Conservation (phyloP, 2,113 vertebrate genomes). For the Malaclemys terrapin region DNA sequence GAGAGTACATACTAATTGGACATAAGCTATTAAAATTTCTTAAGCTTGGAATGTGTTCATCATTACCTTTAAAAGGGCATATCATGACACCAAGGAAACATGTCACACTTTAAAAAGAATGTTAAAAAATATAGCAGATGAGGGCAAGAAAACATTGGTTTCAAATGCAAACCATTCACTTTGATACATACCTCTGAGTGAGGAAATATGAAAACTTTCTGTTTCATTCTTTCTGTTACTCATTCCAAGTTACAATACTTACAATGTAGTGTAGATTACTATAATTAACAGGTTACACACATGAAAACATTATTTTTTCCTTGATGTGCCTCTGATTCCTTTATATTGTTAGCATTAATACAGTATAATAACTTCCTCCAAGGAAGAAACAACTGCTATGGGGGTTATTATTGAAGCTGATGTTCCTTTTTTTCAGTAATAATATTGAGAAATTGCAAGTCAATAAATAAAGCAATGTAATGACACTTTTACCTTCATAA, state of each 20-base stretch:
- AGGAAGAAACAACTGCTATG: conserved; percentile 48
- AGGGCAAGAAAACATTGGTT: conserved; percentile 63
- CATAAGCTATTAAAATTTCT: conserved; percentile 61
- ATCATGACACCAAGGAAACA: neutral
- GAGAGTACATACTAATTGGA: conserved; percentile 27
- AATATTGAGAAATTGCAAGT: conserved; percentile 70
- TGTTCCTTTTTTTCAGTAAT: conserved; percentile 68
- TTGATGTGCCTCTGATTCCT: conserved; percentile 66
- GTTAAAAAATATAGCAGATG: conserved; percentile 38
- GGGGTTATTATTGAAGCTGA: conserved; percentile 61
- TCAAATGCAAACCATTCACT: conserved; percentile 37
- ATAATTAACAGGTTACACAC: conserved; percentile 73
- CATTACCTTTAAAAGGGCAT: conserved; percentile 22
- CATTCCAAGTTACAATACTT: conserved; percentile 67
- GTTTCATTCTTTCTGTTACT: conserved; percentile 63
- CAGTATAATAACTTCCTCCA: conserved; percentile 53
- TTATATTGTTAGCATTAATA: conserved; percentile 57
- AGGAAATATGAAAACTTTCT: conserved; percentile 57
- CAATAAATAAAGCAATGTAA: conserved; percentile 71
- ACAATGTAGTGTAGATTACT: conserved; percentile 63
- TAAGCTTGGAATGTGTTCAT: conserved; percentile 23
- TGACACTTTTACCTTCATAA: conserved; percentile 46
- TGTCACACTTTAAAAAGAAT: conserved; percentile 10
- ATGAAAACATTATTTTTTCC: conserved; percentile 69
- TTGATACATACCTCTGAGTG: conserved; percentile 42